Evolutionary conservation across 23 tunicate species (phyloP).

Genomic region (Corella eumyota): DNA sequence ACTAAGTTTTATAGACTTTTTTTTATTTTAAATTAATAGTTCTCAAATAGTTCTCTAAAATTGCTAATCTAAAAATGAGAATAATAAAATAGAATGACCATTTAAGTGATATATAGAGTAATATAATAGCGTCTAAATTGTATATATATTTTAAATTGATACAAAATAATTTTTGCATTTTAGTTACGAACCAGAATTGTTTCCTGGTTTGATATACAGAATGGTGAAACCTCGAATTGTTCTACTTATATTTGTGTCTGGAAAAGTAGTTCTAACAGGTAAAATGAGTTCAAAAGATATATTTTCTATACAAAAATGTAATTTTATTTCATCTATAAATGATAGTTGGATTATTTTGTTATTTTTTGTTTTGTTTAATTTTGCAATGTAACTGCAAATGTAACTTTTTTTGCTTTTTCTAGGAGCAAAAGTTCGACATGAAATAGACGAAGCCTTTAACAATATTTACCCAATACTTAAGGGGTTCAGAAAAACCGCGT

Average conservation of each 20-base stretch:
- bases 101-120: too few species aligned
- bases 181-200: slow-evolving; percentile 96
- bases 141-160: too few species aligned
- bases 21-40: background rate
- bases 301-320: too few species aligned
- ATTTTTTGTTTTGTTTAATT: too few species aligned
- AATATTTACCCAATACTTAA: slow-evolving; percentile 96
- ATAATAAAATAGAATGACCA: too few species aligned
- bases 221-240: slow-evolving; percentile 99
- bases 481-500: slow-evolving; percentile 69
- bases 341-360: too few species aligned
- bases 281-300: too few species aligned
- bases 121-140: too few species aligned
- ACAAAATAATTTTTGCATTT: too few species aligned
- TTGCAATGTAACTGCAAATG: slow-evolving; percentile 1
- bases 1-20: background rate
- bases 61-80: too few species aligned
- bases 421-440: slow-evolving; percentile 84
- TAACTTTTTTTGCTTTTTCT: too few species aligned
- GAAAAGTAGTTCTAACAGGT: slow-evolving; percentile 99
- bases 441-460: slow-evolving; percentile 96
- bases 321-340: too few species aligned
- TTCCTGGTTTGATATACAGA: slow-evolving; percentile 95
- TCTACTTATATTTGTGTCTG: slow-evolving; percentile 93
- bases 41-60: background rate